phyloP scores from a whole-genome alignment of 2,113 vertebrate species.

The Indicator indicator region DNA sequence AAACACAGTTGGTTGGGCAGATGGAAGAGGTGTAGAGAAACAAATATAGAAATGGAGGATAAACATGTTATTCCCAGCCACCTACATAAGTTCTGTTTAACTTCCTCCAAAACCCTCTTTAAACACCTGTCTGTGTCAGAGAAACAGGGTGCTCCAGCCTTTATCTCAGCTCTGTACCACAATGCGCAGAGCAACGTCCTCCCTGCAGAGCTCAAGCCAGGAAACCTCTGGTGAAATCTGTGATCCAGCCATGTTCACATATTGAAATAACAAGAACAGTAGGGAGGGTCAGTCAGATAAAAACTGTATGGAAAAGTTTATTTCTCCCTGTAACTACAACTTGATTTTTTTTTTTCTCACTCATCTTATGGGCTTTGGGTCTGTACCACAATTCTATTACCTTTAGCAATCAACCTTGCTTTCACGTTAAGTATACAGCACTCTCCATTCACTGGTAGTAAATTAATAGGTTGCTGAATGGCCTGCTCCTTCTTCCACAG shows the following conservation, averaged over 20 bases:
- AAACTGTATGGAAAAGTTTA: not conserved
- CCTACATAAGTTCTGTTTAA: not conserved
- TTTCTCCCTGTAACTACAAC: not conserved
- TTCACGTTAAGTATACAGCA: not conserved
- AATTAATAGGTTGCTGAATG: not conserved
- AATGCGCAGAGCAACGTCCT: not conserved
- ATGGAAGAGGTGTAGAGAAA: not conserved
- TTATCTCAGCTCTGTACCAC: not conserved
- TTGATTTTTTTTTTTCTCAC: not conserved
- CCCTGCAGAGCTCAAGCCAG: not conserved
- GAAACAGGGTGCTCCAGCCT: not conserved
- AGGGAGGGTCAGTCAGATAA: not conserved
- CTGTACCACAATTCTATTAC: not conserved
- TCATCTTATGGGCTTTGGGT: not conserved
- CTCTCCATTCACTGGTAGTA: not conserved
- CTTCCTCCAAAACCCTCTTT: not conserved
- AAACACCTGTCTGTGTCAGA: not conserved
- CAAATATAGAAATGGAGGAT: not conserved
- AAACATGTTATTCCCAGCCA: not conserved
- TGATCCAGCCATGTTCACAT: rapidly evolving
- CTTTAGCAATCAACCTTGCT: not conserved
- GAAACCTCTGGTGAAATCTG: not conserved
- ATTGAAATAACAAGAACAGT: not conserved
- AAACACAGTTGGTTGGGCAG: not conserved
- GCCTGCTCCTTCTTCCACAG: no score